Conservation (phyloP, 1,140 invertebrate genomes). For the Batillaria attramentaria region DNA sequence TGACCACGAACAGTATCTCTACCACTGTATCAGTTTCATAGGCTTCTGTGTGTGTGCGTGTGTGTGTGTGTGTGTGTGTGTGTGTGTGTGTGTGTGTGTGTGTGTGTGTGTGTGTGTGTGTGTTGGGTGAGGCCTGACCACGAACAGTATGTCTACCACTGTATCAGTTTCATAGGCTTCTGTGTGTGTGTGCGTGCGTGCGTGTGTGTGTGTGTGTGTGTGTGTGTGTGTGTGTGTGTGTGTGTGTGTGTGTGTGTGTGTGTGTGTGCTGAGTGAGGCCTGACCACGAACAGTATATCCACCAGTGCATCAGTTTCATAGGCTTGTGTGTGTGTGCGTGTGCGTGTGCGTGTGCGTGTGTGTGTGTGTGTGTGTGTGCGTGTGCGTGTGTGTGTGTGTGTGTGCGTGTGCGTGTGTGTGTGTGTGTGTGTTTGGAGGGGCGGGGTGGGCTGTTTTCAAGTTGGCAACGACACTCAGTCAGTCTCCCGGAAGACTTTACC, state of each 20-base stretch:
- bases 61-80: slow-evolving; percentile 2
- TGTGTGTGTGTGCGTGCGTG: not conserved
- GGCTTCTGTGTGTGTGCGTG: slow-evolving; percentile 9
- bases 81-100: slow-evolving; percentile 15
- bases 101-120: slow-evolving; percentile 1
- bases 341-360: not conserved
- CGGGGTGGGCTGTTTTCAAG: too few species aligned
- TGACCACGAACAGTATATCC: too few species aligned
- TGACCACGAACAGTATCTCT: too few species aligned
- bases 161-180: too few species aligned
- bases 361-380: not conserved
- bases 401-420: slow-evolving; percentile 5
- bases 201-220: not conserved
- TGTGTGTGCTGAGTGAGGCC: not conserved
- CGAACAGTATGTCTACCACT: too few species aligned
- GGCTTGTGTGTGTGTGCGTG: not conserved
- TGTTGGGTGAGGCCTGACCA: too few species aligned
- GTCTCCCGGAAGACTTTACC: too few species aligned
- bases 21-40: too few species aligned
- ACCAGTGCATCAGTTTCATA: not conserved
- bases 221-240: not conserved
- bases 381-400: not conserved
- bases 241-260: not conserved
- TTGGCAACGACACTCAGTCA: too few species aligned
- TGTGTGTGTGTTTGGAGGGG: not conserved